Evolutionary conservation across 1,140 invertebrate species (phyloP).

Genomic region (Zaprionus tsacasi): DNA sequence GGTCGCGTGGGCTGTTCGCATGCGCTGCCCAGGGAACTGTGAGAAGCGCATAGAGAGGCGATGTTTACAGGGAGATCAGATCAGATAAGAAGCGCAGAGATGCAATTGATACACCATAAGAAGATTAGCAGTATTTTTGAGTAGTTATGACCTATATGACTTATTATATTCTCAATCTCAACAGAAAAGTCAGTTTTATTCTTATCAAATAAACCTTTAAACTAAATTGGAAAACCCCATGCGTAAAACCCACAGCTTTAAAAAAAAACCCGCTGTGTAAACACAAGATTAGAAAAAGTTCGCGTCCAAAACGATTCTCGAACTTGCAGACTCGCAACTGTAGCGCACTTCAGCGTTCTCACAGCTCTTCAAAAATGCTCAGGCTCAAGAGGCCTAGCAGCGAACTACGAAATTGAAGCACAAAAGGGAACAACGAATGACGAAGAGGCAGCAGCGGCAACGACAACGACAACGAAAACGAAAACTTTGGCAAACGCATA

Average conservation of each 20-base stretch:
- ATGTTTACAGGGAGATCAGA: no score
- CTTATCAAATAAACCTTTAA: background rate
- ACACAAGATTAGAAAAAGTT: background rate
- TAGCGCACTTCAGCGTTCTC: slow-evolving; percentile 28
- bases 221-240: background rate
- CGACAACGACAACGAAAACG: slow-evolving; percentile 53
- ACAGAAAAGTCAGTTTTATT: background rate
- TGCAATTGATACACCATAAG: background rate
- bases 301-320: background rate
- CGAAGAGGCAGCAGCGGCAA: slow-evolving; percentile 40
- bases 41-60: slow-evolving; percentile 32
- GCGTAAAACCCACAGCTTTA: background rate
- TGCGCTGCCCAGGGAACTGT: background rate
- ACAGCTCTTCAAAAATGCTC: slow-evolving; percentile 35
- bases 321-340: background rate
- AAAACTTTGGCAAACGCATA: slow-evolving; percentile 81
- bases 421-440: slow-evolving; percentile 59
- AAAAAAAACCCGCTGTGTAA: background rate
- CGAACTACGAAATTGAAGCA: slow-evolving; percentile 56
- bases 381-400: slow-evolving; percentile 9
- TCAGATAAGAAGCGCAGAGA: no score
- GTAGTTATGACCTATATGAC: background rate
- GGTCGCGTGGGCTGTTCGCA: slow-evolving; percentile 18
- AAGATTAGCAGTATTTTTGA: background rate
- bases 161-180: background rate